Evolutionary conservation across 2,113 vertebrate genomes (phyloP).

Genomic region (Tiliqua scincoides): DNA sequence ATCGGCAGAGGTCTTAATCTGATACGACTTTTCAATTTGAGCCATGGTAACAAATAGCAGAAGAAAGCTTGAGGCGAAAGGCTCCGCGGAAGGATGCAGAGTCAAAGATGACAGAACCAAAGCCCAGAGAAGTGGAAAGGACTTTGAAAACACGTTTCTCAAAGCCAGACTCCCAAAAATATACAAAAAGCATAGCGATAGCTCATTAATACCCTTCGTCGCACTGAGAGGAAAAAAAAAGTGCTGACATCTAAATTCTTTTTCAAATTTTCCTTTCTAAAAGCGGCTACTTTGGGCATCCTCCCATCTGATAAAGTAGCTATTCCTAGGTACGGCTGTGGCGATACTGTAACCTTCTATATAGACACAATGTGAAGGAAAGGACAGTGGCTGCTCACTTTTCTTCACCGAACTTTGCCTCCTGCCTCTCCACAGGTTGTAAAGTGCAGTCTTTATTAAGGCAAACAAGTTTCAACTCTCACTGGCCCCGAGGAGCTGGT

Average conservation of each 20-base stretch:
- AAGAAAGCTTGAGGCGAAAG: conserved; percentile 40
- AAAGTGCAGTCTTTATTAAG: not conserved
- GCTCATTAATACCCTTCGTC: conserved; percentile 45
- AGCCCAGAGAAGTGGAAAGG: conserved; percentile 43
- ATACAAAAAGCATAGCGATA: not conserved
- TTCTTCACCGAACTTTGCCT: not conserved
- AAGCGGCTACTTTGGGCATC: conserved; percentile 3
- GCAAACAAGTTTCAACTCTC: not conserved
- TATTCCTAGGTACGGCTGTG: too few species aligned
- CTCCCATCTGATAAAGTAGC: not conserved
- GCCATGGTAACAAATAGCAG: conserved; percentile 37
- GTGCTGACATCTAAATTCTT: conserved; percentile 29
- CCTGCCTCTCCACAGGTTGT: conserved; percentile 8
- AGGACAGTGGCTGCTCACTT: not conserved
- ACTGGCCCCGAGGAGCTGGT: not conserved
- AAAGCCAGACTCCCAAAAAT: conserved; percentile 31
- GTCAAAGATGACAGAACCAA: conserved; percentile 38
- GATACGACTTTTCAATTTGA: conserved; percentile 63
- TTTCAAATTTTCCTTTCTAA: conserved; percentile 26
- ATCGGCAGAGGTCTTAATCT: conserved; percentile 71
- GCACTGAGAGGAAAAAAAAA: conserved; percentile 6
- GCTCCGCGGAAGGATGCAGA: conserved; percentile 41
- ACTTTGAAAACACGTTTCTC: conserved; percentile 37
- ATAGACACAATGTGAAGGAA: not conserved
- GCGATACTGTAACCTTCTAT: not conserved